Percentiles rank a stretch among this genome's conserved stretches.
These are phyloP conservation scores for Cyprinodon variegatus DNA, from an alignment of 2,113 vertebrate genomes.

Conservation along the genomic window DNA sequence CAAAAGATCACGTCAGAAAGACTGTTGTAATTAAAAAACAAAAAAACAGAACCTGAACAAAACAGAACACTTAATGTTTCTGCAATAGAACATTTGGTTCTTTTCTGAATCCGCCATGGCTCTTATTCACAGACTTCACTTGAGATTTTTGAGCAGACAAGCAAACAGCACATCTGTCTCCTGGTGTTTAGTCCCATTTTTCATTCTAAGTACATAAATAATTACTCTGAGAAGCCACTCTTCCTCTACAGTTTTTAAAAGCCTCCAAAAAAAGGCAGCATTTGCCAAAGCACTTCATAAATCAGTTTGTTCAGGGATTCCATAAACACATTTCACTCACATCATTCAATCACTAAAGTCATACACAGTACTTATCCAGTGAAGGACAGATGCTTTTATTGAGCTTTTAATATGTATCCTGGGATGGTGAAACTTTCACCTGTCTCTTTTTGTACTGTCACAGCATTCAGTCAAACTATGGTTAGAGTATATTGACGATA, in stretches of 20 bases:
- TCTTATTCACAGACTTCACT: neutral
- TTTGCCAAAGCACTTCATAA: neutral
- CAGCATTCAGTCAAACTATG: neutral
- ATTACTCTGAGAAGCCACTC: neutral
- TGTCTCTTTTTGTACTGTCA: neutral
- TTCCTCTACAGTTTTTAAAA: neutral
- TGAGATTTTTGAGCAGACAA: neutral
- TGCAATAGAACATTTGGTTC: too few relatives aligned
- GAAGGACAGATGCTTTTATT: neutral
- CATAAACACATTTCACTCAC: neutral
- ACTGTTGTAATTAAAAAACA: neutral
- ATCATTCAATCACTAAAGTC: neutral
- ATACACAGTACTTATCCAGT: neutral
- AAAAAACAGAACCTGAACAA: too few relatives aligned
- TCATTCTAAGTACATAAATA: neutral
- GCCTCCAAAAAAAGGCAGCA: neutral
- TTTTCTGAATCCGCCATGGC: neutral
- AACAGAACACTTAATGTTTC: neutral
- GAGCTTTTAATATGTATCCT: neutral
- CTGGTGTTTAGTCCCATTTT: neutral
- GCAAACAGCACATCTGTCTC: neutral
- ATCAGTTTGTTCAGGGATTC: neutral
- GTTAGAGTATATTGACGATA: neutral
- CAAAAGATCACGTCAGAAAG: neutral
- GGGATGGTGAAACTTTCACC: neutral